These are phyloP conservation scores for Cephus runcator DNA, from an alignment of 2,888 invertebrate genomes.

Conservation along the genomic window DNA sequence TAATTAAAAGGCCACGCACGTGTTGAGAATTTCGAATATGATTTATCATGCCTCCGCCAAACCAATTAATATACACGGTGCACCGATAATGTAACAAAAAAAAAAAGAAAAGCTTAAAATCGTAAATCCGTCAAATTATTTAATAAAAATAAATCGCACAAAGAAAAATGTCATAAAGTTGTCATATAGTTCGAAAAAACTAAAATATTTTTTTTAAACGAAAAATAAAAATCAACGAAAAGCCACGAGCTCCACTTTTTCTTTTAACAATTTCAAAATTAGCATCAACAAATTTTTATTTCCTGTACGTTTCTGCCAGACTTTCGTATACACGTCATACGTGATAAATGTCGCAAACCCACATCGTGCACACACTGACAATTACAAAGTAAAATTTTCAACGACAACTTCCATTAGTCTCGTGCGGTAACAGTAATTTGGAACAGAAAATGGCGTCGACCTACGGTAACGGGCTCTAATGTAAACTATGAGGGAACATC, in stretches of 20 bases:
- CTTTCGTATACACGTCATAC: not conserved
- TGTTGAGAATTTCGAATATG: not conserved
- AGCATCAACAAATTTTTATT: not conserved
- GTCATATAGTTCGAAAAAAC: too few species aligned
- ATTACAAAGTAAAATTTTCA: not conserved
- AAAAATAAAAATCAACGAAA: too few species aligned
- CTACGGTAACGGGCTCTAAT: not conserved
- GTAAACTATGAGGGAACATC: slow-evolving; percentile 15
- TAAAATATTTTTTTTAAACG: too few species aligned
- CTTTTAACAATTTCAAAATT: too few species aligned
- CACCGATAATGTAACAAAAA: too few species aligned
- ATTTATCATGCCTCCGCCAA: too few species aligned
- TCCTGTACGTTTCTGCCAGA: not conserved
- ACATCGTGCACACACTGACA: not conserved
- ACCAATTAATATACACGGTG: too few species aligned
- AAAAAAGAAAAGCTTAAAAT: too few species aligned
- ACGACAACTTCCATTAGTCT: not conserved
- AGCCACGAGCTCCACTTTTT: too few species aligned
- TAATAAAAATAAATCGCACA: too few species aligned
- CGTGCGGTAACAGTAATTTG: not conserved
- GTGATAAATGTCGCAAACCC: not conserved
- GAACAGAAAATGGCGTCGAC: not conserved
- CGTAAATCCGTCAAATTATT: too few species aligned
- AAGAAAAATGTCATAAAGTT: too few species aligned
- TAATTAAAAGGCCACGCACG: not conserved